These are phyloP conservation scores for Microcebus murinus DNA, from an alignment of 2,113 vertebrate genomes.

Conservation along the genomic window DNA sequence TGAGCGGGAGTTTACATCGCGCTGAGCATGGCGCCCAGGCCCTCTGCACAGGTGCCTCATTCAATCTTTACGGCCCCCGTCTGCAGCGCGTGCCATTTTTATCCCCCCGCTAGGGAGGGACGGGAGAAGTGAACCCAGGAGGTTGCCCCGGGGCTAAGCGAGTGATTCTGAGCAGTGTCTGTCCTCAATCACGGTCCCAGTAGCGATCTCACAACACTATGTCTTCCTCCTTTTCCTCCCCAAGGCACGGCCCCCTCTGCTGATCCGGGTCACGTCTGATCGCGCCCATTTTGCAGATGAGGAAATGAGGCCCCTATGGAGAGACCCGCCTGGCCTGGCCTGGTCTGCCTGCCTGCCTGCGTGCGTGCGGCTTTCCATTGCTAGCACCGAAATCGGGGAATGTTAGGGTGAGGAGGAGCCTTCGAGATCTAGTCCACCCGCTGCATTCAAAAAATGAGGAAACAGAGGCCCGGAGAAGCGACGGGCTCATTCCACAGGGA, in stretches of 20 bases:
- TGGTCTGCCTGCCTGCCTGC: neutral
- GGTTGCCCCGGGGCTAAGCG: neutral
- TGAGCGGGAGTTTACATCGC: neutral
- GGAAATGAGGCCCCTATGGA: no score
- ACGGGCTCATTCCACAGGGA: neutral
- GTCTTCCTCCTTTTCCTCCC: neutral
- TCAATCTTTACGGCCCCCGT: fast-evolving
- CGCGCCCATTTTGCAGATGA: neutral
- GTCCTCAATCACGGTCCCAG: neutral
- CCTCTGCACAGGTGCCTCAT: neutral
- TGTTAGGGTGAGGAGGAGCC: neutral
- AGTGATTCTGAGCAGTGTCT: neutral
- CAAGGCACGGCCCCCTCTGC: neutral
- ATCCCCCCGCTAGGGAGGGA: no score
- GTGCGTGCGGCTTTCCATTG: neutral
- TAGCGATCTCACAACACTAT: fast-evolving
- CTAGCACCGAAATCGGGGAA: neutral
- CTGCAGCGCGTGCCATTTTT: neutral
- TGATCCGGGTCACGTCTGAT: fast-evolving
- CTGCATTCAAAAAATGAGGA: neutral
- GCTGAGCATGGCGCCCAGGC: neutral
- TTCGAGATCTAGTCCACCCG: fast-evolving
- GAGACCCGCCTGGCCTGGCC: neutral
- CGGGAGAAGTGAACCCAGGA: neutral
- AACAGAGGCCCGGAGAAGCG: neutral